Conservation (phyloP, 2,888 invertebrate genomes). For the Peribatodes rhomboidaria region DNA sequence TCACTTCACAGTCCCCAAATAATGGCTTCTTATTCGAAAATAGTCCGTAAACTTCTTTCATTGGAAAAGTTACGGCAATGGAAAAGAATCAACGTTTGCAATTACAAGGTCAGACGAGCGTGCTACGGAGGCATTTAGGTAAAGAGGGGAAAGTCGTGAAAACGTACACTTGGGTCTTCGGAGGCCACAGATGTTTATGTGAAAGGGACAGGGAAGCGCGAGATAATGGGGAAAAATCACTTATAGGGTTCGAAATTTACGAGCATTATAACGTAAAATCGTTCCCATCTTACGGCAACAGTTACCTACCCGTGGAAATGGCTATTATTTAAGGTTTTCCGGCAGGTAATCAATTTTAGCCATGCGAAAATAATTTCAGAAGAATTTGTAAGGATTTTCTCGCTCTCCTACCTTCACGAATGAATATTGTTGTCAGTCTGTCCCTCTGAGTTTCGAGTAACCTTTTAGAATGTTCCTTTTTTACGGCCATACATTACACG, state of each 20-base stretch:
- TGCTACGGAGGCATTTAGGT: conserved; percentile 35
- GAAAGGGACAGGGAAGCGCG: conserved; percentile 9
- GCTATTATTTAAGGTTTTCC: neutral
- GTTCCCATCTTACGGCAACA: conserved; percentile 2
- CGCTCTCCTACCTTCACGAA: neutral
- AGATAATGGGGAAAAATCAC: conserved; percentile 22
- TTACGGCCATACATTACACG: neutral
- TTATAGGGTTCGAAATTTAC: conserved; percentile 15
- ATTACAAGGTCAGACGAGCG: conserved; percentile 28
- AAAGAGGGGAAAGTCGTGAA: conserved; percentile 26
- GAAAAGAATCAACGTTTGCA: conserved; percentile 30
- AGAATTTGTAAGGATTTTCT: neutral
- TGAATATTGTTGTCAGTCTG: neutral
- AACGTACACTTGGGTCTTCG: conserved; percentile 23
- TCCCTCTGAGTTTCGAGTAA: neutral
- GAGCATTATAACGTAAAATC: conserved; percentile 9
- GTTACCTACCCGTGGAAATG: neutral
- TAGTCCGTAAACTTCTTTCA: conserved; percentile 31
- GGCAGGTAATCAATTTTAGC: neutral
- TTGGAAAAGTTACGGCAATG: conserved; percentile 33
- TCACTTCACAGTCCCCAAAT: conserved; percentile 10
- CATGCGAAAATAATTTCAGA: neutral
- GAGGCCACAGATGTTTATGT: conserved; percentile 27
- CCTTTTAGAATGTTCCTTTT: neutral
- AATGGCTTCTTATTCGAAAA: conserved; percentile 35